phyloP scores from a whole-genome alignment of 2,888 invertebrate species.

The Amorpha juglandis region DNA sequence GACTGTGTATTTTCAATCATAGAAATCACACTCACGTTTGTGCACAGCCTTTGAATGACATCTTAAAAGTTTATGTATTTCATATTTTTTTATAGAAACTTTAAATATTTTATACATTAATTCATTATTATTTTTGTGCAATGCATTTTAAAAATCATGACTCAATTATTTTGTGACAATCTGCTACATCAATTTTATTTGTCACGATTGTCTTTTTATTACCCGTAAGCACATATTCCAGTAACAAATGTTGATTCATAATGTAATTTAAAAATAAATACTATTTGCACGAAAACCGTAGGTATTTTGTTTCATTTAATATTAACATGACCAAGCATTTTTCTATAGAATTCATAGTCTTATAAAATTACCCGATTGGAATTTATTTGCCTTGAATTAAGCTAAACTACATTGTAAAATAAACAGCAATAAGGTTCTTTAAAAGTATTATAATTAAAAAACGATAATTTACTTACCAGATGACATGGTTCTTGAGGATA shows the following conservation, averaged over 20 bases:
- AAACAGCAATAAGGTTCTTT: too few species aligned
- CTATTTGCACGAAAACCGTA: not conserved
- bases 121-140: conserved; percentile 48
- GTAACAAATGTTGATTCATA: too few species aligned
- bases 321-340: conserved; percentile 14
- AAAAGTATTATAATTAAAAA: not conserved
- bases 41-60: conserved; percentile 42
- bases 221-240: too few species aligned
- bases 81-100: conserved; percentile 41
- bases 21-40: conserved; percentile 54
- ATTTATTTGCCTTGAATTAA: too few species aligned
- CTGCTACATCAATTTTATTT: not conserved
- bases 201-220: too few species aligned
- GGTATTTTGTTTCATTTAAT: not conserved
- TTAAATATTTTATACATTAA: conserved; percentile 55
- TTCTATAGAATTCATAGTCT: not conserved
- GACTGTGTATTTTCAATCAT: conserved; percentile 37
- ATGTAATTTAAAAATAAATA: too few species aligned
- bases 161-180: not conserved
- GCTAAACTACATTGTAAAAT: too few species aligned
- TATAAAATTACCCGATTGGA: too few species aligned
- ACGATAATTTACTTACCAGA: conserved; percentile 48
- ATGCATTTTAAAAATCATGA: conserved; percentile 8
- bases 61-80: conserved; percentile 45
- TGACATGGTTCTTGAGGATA: conserved; percentile 56